A percentile compares a stretch with the other conserved stretches of the same genome.
phyloP scores from a whole-genome alignment of 2,797 vertebrate species.

The Mus minutoides region DNA sequence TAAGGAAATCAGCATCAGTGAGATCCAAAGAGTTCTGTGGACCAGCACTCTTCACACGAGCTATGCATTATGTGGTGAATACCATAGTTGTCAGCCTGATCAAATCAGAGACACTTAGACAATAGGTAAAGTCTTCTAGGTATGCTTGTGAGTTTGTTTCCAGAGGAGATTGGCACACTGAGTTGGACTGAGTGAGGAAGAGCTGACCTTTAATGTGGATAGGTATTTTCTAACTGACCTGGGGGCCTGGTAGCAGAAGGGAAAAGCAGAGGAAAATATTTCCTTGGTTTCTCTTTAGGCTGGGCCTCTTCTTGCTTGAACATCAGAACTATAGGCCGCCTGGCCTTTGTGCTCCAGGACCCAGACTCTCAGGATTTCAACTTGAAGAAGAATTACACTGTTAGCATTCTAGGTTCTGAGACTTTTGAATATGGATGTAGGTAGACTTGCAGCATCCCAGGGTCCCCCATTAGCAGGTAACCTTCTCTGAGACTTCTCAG shows the following conservation, averaged over 20 bases:
- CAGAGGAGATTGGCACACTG: neutral
- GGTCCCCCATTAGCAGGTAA: neutral
- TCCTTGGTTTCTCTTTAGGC: neutral
- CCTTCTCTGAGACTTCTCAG: neutral
- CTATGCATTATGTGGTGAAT: neutral
- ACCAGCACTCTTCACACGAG: neutral
- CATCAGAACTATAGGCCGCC: neutral
- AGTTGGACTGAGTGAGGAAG: neutral
- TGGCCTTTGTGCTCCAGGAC: neutral
- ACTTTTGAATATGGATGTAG: neutral
- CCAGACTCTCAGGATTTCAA: neutral
- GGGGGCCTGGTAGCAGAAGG: neutral
- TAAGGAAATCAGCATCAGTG: neutral
- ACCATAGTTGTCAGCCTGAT: neutral
- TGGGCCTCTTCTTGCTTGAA: neutral
- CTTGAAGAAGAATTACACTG: neutral
- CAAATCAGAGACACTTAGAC: neutral
- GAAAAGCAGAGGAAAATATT: neutral
- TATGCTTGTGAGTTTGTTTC: neutral
- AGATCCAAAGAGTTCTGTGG: neutral
- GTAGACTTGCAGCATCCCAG: neutral
- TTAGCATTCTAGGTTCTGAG: neutral
- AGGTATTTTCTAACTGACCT: neutral
- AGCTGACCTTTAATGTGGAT: too few relatives aligned
- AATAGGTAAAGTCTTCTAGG: neutral